These are phyloP conservation scores for Caenorhabditis auriculariae DNA, from an alignment of 2,888 invertebrate genomes.

Conservation along the genomic window DNA sequence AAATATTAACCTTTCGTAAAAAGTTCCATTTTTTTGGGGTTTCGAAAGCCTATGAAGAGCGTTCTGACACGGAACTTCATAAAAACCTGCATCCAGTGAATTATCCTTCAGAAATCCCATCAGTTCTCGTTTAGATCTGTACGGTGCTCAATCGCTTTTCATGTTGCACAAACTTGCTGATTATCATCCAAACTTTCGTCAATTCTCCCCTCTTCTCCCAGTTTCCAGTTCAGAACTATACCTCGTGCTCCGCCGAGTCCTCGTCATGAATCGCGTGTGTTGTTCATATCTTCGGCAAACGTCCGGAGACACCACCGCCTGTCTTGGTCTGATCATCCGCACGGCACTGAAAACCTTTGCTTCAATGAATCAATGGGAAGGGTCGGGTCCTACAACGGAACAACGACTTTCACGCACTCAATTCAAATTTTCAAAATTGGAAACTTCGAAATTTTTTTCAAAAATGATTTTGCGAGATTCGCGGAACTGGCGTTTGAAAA, in stretches of 20 bases:
- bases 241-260: constrained; percentile 48
- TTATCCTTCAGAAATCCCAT: too few species aligned
- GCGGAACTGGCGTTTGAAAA: background rate
- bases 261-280: constrained; percentile 44
- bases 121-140: too few species aligned
- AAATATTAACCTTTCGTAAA: too few species aligned
- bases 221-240: constrained; percentile 1
- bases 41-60: too few species aligned
- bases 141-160: too few species aligned
- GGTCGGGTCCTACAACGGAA: background rate
- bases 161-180: too few species aligned
- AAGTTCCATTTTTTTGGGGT: too few species aligned
- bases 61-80: too few species aligned
- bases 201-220: background rate
- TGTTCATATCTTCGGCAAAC: constrained; percentile 54
- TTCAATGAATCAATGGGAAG: background rate
- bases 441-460: too few species aligned
- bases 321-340: constrained; percentile 58
- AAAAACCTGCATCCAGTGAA: too few species aligned
- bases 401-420: background rate
- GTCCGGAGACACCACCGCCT: constrained; percentile 59
- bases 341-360: constrained; percentile 42
- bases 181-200: background rate
- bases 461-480: background rate
- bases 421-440: background rate